These are phyloP conservation scores for Aphaenogaster rudis DNA, from an alignment of 1,140 invertebrate genomes.

Conservation along the genomic window DNA sequence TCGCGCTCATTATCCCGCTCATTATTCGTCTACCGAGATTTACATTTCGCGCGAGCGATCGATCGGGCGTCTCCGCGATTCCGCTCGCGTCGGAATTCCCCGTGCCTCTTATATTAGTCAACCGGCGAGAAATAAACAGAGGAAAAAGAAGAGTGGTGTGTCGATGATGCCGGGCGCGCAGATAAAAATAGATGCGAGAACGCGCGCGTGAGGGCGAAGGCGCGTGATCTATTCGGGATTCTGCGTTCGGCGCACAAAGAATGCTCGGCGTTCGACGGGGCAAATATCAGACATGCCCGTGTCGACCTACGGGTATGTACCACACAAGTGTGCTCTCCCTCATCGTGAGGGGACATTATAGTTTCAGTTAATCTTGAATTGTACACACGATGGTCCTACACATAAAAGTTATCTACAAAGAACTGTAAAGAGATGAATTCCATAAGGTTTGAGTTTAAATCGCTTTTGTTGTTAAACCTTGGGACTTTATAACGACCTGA, in stretches of 20 bases:
- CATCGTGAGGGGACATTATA: neutral
- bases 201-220: slow-evolving; percentile 51
- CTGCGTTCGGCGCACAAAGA: slow-evolving; percentile 76
- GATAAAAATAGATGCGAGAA: slow-evolving; percentile 71
- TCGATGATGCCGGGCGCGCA: slow-evolving; percentile 65
- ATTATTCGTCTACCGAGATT: slow-evolving; percentile 21
- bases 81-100: slow-evolving; percentile 67
- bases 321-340: too few species aligned
- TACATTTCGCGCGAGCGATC: slow-evolving; percentile 18
- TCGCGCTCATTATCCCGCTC: slow-evolving; percentile 21
- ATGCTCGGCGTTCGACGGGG: slow-evolving; percentile 80
- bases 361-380: neutral
- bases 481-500: slow-evolving; percentile 42
- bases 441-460: slow-evolving; percentile 4
- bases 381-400: neutral
- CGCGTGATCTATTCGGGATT: slow-evolving; percentile 79
- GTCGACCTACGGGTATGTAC: neutral
- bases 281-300: slow-evolving; percentile 54
- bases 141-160: slow-evolving; percentile 48
- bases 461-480: slow-evolving; percentile 38
- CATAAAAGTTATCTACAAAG: neutral
- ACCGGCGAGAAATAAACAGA: slow-evolving; percentile 65
- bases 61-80: neutral
- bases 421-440: neutral
- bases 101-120: slow-evolving; percentile 68